Evolutionary conservation across 2,888 invertebrate genomes (phyloP), one percentile per base, ranked within the genome.

Genomic region (Rhingia campestris): DNA sequence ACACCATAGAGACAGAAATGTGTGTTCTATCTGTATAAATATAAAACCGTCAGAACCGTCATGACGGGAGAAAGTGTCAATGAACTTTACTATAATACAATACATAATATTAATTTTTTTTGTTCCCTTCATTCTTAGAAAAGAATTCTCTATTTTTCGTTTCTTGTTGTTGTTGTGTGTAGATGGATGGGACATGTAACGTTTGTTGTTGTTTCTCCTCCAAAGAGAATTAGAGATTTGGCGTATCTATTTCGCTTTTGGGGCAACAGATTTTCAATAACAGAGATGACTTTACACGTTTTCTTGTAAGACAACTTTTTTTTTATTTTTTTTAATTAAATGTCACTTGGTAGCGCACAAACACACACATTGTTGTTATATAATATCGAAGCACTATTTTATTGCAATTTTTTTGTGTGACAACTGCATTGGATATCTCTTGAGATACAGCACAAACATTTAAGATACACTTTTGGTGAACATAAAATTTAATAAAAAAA

Each of bases 41-140:
- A 84, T 84, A 84, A 84, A 84, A 84, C 84, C 84, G 84, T 84
- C 84, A 84, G 84, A 84, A 84, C 84, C 84, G 74, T 84, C 84
- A 84, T 88, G 80, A 75, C 73, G 75, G 49, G 82, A 80, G 86
- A 86, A 89, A 90, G 90, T 91, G 91, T 91, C 91, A 91, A 90
- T 91, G 91, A 91, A 91, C 91, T 89, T 90, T 88, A 90, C 88
- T 84, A 84, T 80, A 80, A 47, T 10, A 84, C 80, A 84, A 84
- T 74, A 84, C 82, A 74, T 74, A 74, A 84, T 69, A 84, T 74
- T 80, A 75, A 64, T 84, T 64, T 54, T 77, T 75, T 61, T 72
- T 76, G 63, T 69, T 69, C 22, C 22, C 22, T 63, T 14, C 61
- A 39, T 45, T 37, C 32, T 58, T 53, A 45, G 66, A 61, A 61